Conservation (phyloP, 2,888 invertebrate species). For the Drosophila engyochracea region DNA sequence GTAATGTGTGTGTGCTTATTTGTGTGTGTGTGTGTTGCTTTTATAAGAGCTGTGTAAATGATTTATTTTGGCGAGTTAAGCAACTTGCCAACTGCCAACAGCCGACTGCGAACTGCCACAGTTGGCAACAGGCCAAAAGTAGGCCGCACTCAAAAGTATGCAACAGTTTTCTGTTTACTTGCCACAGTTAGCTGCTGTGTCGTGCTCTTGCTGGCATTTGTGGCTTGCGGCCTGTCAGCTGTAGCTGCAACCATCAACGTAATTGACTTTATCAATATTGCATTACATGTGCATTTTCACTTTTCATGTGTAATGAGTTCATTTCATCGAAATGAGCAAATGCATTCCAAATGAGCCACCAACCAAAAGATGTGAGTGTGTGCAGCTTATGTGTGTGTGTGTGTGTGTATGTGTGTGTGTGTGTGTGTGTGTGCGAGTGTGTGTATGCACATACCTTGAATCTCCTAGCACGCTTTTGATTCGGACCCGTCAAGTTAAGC, state of each 20-base stretch:
- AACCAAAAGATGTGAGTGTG: neutral
- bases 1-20: neutral
- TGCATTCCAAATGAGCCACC: conserved; percentile 65
- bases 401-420: neutral
- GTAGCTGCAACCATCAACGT: conserved; percentile 29
- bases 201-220: neutral
- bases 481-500: conserved; percentile 95
- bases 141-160: conserved; percentile 34
- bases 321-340: conserved; percentile 66
- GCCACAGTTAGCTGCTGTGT: neutral
- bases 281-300: conserved; percentile 23
- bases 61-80: conserved; percentile 17
- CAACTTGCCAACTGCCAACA: neutral
- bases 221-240: neutral
- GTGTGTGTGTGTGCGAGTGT: no score
- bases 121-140: conserved; percentile 12
- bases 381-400: neutral
- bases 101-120: conserved; percentile 1
- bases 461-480: conserved; percentile 90
- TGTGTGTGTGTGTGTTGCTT: neutral
- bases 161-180: conserved; percentile 12
- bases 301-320: conserved; percentile 58
- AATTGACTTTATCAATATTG: conserved; percentile 43
- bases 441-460: conserved; percentile 86
- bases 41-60: conserved; percentile 25